Evolutionary conservation across 2,113 vertebrate species (phyloP), one percentile per base, ranked within the genome.

Genomic region (Raja brachyura): DNA sequence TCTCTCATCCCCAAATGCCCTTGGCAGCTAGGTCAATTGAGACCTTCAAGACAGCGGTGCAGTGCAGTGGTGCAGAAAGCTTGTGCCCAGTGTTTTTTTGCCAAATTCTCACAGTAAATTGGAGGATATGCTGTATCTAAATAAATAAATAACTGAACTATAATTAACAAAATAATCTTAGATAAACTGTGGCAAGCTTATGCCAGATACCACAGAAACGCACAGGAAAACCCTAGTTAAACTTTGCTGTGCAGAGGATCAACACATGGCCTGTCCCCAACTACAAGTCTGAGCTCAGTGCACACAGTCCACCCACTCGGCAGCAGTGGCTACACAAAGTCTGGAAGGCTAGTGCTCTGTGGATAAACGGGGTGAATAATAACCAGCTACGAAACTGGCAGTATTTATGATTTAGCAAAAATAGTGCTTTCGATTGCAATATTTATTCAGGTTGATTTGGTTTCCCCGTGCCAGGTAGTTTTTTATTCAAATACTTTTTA

Each of bases 131-230:
- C 7, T 88, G 83, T 63, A 63, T 63, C 28, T 88, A 66, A 86
- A 61, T 86, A 59, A 86, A 61, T 28, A 86, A 88, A 88, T 63
- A 88, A n/a, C 14, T 31, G 31, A 88, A 88, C 59, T 66, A 88
- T 61, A 88, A 88, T 88, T 88, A 31, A 88, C 83, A 88, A 88
- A 88, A 88, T 86, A 66, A 88, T 66, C 83, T 63, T 88, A 59
- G 59, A 88, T 88, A 88, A 88, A 88, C 59, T 88, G 7, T 63
- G n/a, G 83, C 59, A 63, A 5, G 13, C 13, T 61, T 31, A 73
- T 73, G 25, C 28, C 56, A 61, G 56, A 59, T 86, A 86, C 83
- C 83, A 88, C 83, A 86, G 83, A 86, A 59, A 86, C n/a, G 59
- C 56, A 86, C 83, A 88, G 83, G 83, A 88, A 85, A 88, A 31